Base-by-base conservation (phyloP, 2,113 vertebrate species). In the Miniopterus natalensis region DNA sequence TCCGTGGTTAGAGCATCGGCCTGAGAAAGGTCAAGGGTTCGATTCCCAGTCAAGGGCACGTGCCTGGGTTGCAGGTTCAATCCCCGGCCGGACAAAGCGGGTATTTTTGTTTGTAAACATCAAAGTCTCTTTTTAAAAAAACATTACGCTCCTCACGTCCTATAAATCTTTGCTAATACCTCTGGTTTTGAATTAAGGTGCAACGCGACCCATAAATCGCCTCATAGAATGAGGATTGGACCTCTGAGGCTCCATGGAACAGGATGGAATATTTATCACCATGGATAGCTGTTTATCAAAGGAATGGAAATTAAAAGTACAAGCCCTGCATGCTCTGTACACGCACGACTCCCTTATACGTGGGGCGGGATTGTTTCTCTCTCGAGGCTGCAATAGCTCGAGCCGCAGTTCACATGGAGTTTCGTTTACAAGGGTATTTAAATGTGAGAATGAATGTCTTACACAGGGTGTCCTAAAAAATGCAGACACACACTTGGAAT, bases 21-120 rank as follows among this genome's bases (percentile, higher is more conserved):
- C 36, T 36, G 36, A 36, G 36, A 36, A 36, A 36, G 36, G 36
- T 36, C 36, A 36, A 36, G 36, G 36, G 36, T 36, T 36, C 36
- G 36, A 36, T 36, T 36, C 36, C 36, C 36, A 36, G 36, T 36
- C 36, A 36, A 36, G 36, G 36, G 36, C 36, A 36, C 36, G 36
- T 36, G 36, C 36, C 36, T 36, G 36, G 36, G 36, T 36, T 36
- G 36, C 36, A 36, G 36, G 36, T 36, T 36, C 36, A 2, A 36
- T 36, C 36, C 36, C 36, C 36, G 36, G 36, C 36, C 36, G 36
- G 36, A 36, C 36, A 36, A 36, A 36, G 36, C 36, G 36, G 36
- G 36, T 36, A 36, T 95, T 94, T 90, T 95, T 95, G 29, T 90
- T 94, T 49, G 73, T 92, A 80, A 97, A 94, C 92, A 95, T 97